Percentiles rank a stretch among this genome's conserved stretches.
Evolutionary conservation across 2,113 vertebrate species (phyloP).

Genomic region (human (Homo sapiens)): GRCh38 chr12:53481001-53481500

Average conservation of each 20-base stretch:
- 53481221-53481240: slow-evolving; percentile 92
- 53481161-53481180: slow-evolving; percentile 79
- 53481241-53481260: slow-evolving; percentile 94
- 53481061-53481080: slow-evolving; percentile 63
- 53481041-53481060: slow-evolving; percentile 70
- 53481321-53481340: neutral
- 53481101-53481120: slow-evolving; percentile 83
- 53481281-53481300: slow-evolving; percentile 63
- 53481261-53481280: slow-evolving; percentile 89
- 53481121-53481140: slow-evolving; percentile 80
- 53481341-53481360: neutral
- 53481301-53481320: slow-evolving; percentile 3
- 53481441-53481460: no score
- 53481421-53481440: no score
- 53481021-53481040: slow-evolving; percentile 48
- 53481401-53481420: no score
- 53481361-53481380: no score
- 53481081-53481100: slow-evolving; percentile 74
- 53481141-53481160: slow-evolving; percentile 84
- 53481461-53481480: no score
- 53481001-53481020: slow-evolving; percentile 65
- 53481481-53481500: no score
- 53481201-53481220: slow-evolving; percentile 87
- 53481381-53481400: no score
- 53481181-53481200: slow-evolving; percentile 85